Conservation (phyloP, 2,113 vertebrate species). For the Ageneiosus marmoratus region DNA sequence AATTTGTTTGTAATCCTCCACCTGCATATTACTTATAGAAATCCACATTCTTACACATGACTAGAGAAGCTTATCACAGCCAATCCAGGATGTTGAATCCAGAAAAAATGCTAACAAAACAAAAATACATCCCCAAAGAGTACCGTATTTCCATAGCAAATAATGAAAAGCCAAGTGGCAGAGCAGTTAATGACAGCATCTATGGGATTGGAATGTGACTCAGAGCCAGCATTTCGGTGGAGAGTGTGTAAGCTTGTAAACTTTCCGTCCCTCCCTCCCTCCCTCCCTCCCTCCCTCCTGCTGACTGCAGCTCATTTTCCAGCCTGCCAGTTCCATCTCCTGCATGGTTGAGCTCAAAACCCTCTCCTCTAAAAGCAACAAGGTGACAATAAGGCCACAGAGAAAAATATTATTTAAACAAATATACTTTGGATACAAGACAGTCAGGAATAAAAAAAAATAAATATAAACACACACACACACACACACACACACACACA, state of each 20-base stretch:
- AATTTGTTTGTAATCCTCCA: neutral
- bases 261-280: neutral
- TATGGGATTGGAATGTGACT: neutral
- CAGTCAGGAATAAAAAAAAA: conserved; percentile 43
- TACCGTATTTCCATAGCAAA: neutral
- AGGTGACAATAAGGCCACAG: conserved; percentile 48
- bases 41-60: neutral
- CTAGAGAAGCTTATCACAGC: neutral
- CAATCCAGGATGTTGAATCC: neutral
- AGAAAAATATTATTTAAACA: conserved; percentile 46
- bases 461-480: no score
- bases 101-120: neutral
- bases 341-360: conserved; percentile 25
- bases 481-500: neutral
- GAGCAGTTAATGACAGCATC: conserved; percentile 20
- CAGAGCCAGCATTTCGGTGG: neutral
- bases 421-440: conserved; percentile 40
- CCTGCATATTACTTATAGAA: neutral
- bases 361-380: conserved; percentile 54
- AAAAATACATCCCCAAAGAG: neutral
- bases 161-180: neutral
- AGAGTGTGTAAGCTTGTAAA: conserved; percentile 15
- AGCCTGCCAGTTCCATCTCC: conserved; percentile 39
- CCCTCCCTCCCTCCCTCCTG: neutral
- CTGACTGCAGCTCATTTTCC: conserved; percentile 30